Evolutionary conservation across 2,113 vertebrate genomes (phyloP).

Genomic region (Tachuris rubrigastra): DNA sequence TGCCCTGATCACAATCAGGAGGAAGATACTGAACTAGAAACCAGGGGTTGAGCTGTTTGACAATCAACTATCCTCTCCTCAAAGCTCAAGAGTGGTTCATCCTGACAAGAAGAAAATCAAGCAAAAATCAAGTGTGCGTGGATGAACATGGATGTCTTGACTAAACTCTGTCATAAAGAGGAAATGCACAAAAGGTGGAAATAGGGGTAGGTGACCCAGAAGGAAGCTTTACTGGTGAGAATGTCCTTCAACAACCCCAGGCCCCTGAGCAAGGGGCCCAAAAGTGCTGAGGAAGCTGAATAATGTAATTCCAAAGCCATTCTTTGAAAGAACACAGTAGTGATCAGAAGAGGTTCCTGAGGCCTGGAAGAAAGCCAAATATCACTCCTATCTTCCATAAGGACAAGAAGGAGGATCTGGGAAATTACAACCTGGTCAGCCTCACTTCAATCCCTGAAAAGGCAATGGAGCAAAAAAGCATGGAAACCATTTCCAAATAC

Average conservation of each 20-base stretch:
- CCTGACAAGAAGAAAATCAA: background rate
- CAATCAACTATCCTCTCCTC: background rate
- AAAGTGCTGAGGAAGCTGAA: background rate
- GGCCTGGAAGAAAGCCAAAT: background rate
- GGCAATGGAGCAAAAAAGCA: background rate
- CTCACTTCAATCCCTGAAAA: background rate
- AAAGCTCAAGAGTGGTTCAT: background rate
- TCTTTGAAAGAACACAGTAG: background rate
- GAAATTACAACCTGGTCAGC: background rate
- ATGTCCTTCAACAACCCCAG: background rate
- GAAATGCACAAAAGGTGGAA: background rate
- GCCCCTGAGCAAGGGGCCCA: background rate
- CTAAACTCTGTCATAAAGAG: background rate
- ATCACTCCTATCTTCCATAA: background rate
- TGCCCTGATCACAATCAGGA: background rate
- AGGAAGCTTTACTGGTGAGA: background rate
- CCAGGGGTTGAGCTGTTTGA: background rate
- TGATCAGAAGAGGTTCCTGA: background rate
- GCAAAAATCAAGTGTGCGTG: accelerated
- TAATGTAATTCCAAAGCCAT: background rate
- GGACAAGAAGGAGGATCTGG: background rate
- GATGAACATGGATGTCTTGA: background rate
- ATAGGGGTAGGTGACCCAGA: background rate
- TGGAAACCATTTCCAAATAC: background rate
- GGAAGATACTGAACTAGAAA: background rate